A percentile compares a stretch with the other conserved stretches of the same genome.
Conservation (phyloP, 2,888 invertebrate genomes). For the Sthenelais limicola region DNA sequence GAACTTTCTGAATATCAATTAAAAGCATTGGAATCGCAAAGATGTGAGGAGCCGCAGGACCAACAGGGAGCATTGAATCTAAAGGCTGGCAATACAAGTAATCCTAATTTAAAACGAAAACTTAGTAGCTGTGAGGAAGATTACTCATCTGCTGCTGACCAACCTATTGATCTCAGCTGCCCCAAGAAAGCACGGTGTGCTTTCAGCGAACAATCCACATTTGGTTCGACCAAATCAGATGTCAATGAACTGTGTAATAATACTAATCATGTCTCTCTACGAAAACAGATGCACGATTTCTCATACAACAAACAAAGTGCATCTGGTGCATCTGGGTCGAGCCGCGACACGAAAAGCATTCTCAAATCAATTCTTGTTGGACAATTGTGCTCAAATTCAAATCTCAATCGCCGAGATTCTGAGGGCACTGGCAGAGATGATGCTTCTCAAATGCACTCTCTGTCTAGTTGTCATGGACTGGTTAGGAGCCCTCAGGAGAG, state of each 20-base stretch:
- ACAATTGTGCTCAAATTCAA: not conserved
- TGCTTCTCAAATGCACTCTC: not conserved
- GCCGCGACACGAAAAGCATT: slow-evolving; percentile 13
- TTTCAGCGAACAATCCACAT: not conserved
- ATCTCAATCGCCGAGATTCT: not conserved
- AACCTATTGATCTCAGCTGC: slow-evolving; percentile 19
- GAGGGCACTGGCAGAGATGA: not conserved
- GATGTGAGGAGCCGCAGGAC: too few species aligned
- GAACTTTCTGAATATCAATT: too few species aligned
- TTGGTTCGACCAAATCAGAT: not conserved
- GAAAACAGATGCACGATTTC: not conserved
- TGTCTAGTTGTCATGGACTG: slow-evolving; percentile 14
- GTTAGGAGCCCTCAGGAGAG: slow-evolving; percentile 3
- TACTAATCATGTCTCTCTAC: not conserved
- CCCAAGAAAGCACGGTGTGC: slow-evolving; percentile 1
- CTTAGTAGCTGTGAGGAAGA: too few species aligned
- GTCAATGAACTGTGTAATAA: too few species aligned
- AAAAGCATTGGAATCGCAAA: too few species aligned
- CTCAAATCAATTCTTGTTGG: slow-evolving; percentile 17
- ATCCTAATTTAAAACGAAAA: too few species aligned
- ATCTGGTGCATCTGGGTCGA: too few species aligned
- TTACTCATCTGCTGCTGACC: not conserved
- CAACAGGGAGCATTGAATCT: too few species aligned
- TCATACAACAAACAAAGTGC: too few species aligned
- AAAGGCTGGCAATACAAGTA: too few species aligned